Evolutionary conservation across 2,797 vertebrate species (phyloP), one percentile per base, ranked within the genome.

Genomic region (Danio choprae): DNA sequence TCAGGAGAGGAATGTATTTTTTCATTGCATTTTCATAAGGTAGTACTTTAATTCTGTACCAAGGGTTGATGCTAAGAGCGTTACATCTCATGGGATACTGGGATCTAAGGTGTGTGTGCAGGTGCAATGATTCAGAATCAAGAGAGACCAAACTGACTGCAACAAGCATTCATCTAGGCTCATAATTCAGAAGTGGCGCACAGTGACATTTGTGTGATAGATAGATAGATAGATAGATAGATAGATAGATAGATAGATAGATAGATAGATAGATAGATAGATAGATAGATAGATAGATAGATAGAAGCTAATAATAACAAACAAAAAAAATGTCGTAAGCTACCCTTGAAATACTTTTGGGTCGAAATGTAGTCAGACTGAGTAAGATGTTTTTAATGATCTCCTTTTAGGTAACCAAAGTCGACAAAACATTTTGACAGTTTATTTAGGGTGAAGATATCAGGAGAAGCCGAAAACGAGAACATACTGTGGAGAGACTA

Each of bases 61-160:
- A 12, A 43, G 50, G 6, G 20, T 40, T 46, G 40, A 36, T 18
- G 16, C 38, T 58, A 62, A 43, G 18, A 63, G 36, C 7, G 11
- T 29, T 43, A 43, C 46, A 64, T 65, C 51, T 77, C 62, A 48
- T 38, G 51, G 63, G 75, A 65, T 64, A 60, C 29, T 29, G 13
- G 38, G 8, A 56, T 59, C 74, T 77, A 64, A 68, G 63, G 64
- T 77, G 63, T 46, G 50, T 65, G 75, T 46, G 50, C 53, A 77
- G 53, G 64, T 68, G 75, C 64, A 58, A 11, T 77, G 51, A 7
- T 40, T 59, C 36, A 40, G 36, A 65, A 63, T 51, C 58, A 43
- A 72, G 5, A 53, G 58, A 80, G 88, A 87, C 88, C 89, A 29
- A 90, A 91, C 89, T 85, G 85, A 87, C 83, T 91, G 90, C 81